A percentile compares a stretch with the other conserved stretches of the same genome.
phyloP scores from a whole-genome alignment of 2,888 invertebrate species.

The Cryptus viduatorius region DNA sequence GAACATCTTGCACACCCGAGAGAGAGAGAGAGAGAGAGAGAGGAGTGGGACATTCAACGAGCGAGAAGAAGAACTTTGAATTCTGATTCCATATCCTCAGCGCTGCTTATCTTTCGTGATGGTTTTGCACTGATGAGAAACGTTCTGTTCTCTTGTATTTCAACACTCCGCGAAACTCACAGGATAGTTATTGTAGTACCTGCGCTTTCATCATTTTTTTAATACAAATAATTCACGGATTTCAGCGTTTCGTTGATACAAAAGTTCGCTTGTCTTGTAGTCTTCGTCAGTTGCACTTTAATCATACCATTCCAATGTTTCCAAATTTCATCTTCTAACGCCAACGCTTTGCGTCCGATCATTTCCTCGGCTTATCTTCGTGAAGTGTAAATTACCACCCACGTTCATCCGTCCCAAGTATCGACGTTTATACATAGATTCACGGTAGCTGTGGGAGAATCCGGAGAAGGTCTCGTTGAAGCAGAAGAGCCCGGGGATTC shows the following conservation, averaged over 20 bases:
- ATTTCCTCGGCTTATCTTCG: background rate
- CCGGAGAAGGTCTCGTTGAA: slow-evolving; percentile 12
- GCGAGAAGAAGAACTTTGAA: slow-evolving; percentile 13
- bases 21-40: no score
- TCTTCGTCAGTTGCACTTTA: background rate
- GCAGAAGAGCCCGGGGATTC: slow-evolving; percentile 32
- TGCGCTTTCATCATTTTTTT: background rate
- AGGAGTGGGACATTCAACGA: background rate
- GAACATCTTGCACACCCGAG: background rate
- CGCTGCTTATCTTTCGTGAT: background rate
- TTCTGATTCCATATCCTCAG: slow-evolving; percentile 2
- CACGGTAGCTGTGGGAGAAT: background rate
- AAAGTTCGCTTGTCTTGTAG: background rate
- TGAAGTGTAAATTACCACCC: background rate
- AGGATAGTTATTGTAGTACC: background rate
- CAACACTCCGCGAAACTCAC: background rate
- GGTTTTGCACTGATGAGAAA: background rate
- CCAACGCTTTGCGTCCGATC: background rate
- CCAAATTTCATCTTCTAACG: background rate
- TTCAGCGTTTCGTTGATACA: background rate
- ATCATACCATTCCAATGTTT: background rate
- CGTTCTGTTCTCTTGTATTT: background rate
- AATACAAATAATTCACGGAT: background rate
- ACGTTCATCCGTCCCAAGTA: background rate
- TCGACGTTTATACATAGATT: slow-evolving; percentile 24